Evolutionary conservation across 2,888 invertebrate genomes (phyloP).

Genomic region (Parthenolecanium corni): DNA sequence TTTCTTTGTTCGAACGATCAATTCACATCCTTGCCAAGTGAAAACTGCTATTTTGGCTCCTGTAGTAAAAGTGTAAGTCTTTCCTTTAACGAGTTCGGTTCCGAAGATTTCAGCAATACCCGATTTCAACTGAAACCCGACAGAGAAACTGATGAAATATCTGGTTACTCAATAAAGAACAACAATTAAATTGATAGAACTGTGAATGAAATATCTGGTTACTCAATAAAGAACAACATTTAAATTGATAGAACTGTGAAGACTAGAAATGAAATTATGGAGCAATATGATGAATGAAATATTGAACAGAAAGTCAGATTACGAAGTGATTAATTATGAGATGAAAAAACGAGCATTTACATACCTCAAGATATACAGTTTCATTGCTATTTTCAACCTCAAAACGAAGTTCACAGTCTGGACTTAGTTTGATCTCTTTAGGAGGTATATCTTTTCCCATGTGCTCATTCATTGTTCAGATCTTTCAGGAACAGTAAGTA

Average conservation of each 20-base stretch:
- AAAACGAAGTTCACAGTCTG: conserved; percentile 82
- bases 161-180: neutral
- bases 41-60: conserved; percentile 92
- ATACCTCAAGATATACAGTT: conserved; percentile 65
- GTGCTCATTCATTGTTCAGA: conserved; percentile 19
- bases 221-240: neutral
- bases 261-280: conserved; percentile 8
- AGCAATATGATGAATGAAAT: conserved; percentile 27
- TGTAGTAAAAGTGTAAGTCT: conserved; percentile 74
- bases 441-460: conserved; percentile 14
- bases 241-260: neutral
- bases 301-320: too few relatives aligned
- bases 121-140: conserved; percentile 59
- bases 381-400: conserved; percentile 82
- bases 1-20: conserved; percentile 70
- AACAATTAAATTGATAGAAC: neutral
- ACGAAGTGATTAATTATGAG: too few relatives aligned
- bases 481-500: too few relatives aligned
- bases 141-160: conserved; percentile 12
- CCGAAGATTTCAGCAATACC: conserved; percentile 95
- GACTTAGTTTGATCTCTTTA: conserved; percentile 54
- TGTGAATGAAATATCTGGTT: neutral
- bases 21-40: conserved; percentile 86
- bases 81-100: conserved; percentile 85
- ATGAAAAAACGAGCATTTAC: too few relatives aligned